Conservation (phyloP, 2,888 invertebrate genomes). For the Epinotia brunnichana region DNA sequence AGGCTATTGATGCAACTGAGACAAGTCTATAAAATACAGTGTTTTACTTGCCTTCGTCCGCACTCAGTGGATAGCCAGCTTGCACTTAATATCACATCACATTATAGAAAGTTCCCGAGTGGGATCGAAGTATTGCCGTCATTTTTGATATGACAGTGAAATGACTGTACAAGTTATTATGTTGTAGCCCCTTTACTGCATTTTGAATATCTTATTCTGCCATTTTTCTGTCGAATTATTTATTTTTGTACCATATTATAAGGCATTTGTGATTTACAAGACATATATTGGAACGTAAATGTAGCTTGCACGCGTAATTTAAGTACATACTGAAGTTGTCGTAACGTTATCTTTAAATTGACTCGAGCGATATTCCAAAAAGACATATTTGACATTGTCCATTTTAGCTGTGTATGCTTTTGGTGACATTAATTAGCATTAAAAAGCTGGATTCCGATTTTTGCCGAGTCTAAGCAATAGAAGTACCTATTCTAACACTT, state of each 20-base stretch:
- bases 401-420: constrained; percentile 65
- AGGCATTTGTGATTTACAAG: constrained; percentile 42
- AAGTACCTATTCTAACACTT: not conserved
- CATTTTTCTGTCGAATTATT: constrained; percentile 35
- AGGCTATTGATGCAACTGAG: not conserved
- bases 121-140: not conserved
- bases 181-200: constrained; percentile 17
- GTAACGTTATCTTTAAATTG: constrained; percentile 37
- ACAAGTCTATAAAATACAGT: not conserved
- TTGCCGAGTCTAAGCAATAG: constrained; percentile 25
- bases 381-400: constrained; percentile 69
- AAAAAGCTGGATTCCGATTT: constrained; percentile 10
- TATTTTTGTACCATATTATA: constrained; percentile 42
- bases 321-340: constrained; percentile 33
- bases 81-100: constrained; percentile 32
- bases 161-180: constrained; percentile 14
- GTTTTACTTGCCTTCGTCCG: not conserved
- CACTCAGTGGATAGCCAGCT: not conserved
- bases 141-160: constrained; percentile 9
- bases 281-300: constrained; percentile 36
- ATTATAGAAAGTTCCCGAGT: constrained; percentile 8
- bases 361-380: constrained; percentile 58
- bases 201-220: constrained; percentile 33
- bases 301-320: constrained; percentile 41
- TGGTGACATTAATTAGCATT: constrained; percentile 46